phyloP scores from a whole-genome alignment of 2,888 invertebrate species.

The Catocala fraxini region DNA sequence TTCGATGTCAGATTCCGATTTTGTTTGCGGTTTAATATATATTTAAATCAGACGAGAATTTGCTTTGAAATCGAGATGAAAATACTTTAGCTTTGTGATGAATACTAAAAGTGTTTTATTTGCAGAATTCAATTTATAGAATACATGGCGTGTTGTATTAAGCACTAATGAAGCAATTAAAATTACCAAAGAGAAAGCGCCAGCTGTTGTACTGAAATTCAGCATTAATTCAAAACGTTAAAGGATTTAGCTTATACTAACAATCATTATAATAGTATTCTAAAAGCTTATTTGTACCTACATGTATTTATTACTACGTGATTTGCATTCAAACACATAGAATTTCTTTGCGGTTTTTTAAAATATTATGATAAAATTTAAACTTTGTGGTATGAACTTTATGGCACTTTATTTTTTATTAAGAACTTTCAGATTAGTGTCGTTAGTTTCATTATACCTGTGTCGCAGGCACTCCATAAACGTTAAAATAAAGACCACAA shows the following conservation, averaged over 20 bases:
- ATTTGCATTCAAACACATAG: too few relatives aligned
- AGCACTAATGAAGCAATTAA: slow-evolving; percentile 19
- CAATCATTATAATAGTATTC: slow-evolving; percentile 1
- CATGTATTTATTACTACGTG: too few relatives aligned
- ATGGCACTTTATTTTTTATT: too few relatives aligned
- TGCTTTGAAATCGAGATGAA: background rate
- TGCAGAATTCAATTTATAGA: slow-evolving; percentile 1
- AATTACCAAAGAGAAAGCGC: slow-evolving; percentile 13
- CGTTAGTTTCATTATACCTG: too few relatives aligned
- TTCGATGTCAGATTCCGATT: slow-evolving; percentile 37
- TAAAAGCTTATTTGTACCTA: background rate
- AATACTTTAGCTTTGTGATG: background rate
- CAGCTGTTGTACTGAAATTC: slow-evolving; percentile 12
- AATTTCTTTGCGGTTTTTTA: too few relatives aligned
- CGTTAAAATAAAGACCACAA: too few relatives aligned
- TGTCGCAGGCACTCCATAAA: too few relatives aligned
- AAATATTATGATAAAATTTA: too few relatives aligned
- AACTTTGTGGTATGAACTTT: too few relatives aligned
- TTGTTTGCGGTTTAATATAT: slow-evolving; percentile 39
- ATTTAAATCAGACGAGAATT: slow-evolving; percentile 34
- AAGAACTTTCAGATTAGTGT: too few relatives aligned
- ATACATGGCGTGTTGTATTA: slow-evolving; percentile 1
- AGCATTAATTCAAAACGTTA: slow-evolving; percentile 11
- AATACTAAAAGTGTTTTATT: slow-evolving; percentile 4
- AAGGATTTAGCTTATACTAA: background rate